Conservation (phyloP, 2,797 vertebrate genomes). For the Prunella strophiata region DNA sequence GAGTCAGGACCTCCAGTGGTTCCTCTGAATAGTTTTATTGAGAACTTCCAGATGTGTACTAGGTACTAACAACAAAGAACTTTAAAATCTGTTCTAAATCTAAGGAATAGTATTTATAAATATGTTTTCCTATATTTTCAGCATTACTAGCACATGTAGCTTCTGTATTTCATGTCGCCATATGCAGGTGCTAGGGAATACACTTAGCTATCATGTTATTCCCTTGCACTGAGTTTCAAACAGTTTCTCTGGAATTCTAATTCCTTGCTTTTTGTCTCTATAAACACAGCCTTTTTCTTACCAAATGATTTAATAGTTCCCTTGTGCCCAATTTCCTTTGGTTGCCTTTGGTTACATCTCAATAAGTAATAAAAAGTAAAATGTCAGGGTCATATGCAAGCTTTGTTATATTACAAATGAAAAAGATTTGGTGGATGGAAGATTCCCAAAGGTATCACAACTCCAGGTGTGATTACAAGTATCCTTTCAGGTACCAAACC, state of each 20-base stretch:
- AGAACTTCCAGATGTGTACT: slow-evolving; percentile 3
- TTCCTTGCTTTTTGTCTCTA: not conserved
- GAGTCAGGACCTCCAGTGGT: not conserved
- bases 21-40: slow-evolving; percentile 2
- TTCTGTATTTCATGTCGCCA: not conserved
- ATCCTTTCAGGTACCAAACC: not conserved
- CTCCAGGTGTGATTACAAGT: not conserved
- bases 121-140: not conserved
- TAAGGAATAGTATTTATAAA: slow-evolving; percentile 33
- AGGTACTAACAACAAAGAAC: not conserved
- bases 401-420: not conserved
- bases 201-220: not conserved
- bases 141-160: not conserved
- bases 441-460: not conserved
- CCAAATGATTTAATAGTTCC: slow-evolving; percentile 12
- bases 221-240: not conserved
- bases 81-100: not conserved
- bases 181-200: not conserved
- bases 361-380: slow-evolving; percentile 2
- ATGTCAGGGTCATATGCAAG: not conserved
- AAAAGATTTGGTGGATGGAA: not conserved
- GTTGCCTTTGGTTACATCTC: slow-evolving; percentile 26
- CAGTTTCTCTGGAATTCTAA: not conserved
- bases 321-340: not conserved
- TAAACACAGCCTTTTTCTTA: not conserved